phyloP scores from a whole-genome alignment of 2,888 invertebrate species.

The Nebria salina region DNA sequence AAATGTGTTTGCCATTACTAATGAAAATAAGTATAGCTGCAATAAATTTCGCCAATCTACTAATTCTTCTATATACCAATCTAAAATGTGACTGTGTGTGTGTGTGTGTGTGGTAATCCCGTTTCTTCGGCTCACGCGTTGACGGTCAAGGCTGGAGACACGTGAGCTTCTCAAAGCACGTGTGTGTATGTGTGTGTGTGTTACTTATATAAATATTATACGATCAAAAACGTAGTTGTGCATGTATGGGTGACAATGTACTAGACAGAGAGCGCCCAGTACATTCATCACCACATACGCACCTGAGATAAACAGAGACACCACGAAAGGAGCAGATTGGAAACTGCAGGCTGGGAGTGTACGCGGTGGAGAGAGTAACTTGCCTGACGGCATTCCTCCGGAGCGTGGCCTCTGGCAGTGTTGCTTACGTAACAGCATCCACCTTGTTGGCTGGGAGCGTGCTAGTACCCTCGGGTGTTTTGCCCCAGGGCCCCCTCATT shows the following conservation, averaged over 20 bases:
- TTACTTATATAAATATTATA: neutral
- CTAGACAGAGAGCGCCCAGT: neutral
- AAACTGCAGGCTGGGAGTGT: conserved; percentile 22
- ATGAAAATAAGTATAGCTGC: neutral
- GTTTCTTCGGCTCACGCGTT: conserved; percentile 13
- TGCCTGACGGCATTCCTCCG: conserved; percentile 63
- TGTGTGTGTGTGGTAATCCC: conserved; percentile 16
- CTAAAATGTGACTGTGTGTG: conserved; percentile 8
- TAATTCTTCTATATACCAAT: neutral
- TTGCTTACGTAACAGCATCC: conserved; percentile 19
- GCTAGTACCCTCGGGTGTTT: conserved; percentile 13
- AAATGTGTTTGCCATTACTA: neutral
- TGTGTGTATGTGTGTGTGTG: conserved; percentile 7
- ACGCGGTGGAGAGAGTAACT: conserved; percentile 50
- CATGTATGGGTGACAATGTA: conserved; percentile 11
- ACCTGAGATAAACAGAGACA: neutral
- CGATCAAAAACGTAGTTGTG: conserved; percentile 4
- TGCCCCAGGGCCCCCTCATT: conserved; percentile 17
- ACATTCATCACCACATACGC: neutral
- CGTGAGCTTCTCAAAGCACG: conserved; percentile 14
- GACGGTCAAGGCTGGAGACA: conserved; percentile 45
- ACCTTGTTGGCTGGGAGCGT: conserved; percentile 12
- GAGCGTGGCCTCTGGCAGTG: conserved; percentile 34
- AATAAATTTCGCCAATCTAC: neutral
- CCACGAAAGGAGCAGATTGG: neutral